Percentiles rank a stretch among this genome's conserved stretches.
Evolutionary conservation across 2,113 vertebrate species (phyloP).

Genomic region (Aix galericulata): DNA sequence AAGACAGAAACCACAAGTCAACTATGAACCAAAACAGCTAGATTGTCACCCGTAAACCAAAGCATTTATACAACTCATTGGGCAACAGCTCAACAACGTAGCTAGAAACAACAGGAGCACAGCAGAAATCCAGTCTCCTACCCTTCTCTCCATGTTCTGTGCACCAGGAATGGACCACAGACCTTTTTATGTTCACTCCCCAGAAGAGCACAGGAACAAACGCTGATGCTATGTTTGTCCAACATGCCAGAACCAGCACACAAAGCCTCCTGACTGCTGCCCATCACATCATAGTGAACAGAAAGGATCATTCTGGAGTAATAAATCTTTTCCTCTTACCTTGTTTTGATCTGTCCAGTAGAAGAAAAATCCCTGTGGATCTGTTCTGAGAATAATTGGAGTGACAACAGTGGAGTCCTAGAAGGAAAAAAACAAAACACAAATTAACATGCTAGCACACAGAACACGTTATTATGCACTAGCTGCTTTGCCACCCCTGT

Average conservation of each 20-base stretch:
- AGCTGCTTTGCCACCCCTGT: background rate
- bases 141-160: background rate
- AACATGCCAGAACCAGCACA: background rate
- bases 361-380: slow-evolving; percentile 96
- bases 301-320: background rate
- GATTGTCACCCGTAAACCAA: background rate
- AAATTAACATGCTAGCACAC: background rate
- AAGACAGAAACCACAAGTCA: background rate
- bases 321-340: slow-evolving; percentile 76
- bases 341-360: slow-evolving; percentile 98
- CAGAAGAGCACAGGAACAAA: background rate
- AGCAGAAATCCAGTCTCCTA: background rate
- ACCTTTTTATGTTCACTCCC: background rate
- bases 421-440: background rate
- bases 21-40: background rate
- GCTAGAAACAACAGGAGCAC: background rate
- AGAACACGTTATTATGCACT: background rate
- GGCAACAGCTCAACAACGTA: background rate
- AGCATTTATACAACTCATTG: background rate
- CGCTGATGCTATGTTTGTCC: background rate
- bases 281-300: background rate
- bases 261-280: background rate
- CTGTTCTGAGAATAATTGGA: slow-evolving; percentile 90
- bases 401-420: slow-evolving; percentile 92
- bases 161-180: background rate